Evolutionary conservation across 2,888 invertebrate species (phyloP), one percentile per base, ranked within the genome.

Genomic region (Galeruca laticollis): DNA sequence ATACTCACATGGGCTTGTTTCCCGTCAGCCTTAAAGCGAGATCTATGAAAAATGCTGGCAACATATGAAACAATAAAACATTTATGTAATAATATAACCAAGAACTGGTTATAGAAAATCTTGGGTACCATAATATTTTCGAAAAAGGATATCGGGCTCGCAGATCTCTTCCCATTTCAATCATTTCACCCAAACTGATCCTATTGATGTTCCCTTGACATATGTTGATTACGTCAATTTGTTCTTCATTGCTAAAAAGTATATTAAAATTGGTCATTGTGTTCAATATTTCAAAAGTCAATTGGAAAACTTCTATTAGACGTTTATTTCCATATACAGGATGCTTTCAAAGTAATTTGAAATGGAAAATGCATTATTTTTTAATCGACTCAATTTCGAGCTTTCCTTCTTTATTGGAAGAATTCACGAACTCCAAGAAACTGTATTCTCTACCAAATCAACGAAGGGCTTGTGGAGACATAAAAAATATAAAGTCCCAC

Each of bases 1-100:
- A n/a, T 59, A 71, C 79, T 79, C 75, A 93, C 93, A 92, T 88
- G 10, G 94, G 91, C 82, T 92, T 91, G 69, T 87, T 88, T 10
- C 95, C 94, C 0, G 88, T 81, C 0, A 94, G 47, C 78, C 89
- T 89, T 5, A 94, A 85, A 0, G 91, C 74, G 0, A 86, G 76
- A 80, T 98, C 98, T 26, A 94, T 87, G 0, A 94, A 76, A 10
- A 95, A 81, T 0, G 96, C 96, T 0, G 97, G 94, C 11, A 95
- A 76, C 18, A 95, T 83, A 81, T 73, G 73, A 35, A 66, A 70
- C 6, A 73, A 20, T 37, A 73, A 37, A 5, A 70, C 73, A 51
- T 62, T 43, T 15, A 93, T 82, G 76, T 91, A 92, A 85, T 93
- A 92, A 10, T 90, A 68, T 0, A 88, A 84, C 69, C 88, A 88